These are phyloP conservation scores for Germaria angustata DNA, from an alignment of 2,888 invertebrate species.

Conservation along the genomic window DNA sequence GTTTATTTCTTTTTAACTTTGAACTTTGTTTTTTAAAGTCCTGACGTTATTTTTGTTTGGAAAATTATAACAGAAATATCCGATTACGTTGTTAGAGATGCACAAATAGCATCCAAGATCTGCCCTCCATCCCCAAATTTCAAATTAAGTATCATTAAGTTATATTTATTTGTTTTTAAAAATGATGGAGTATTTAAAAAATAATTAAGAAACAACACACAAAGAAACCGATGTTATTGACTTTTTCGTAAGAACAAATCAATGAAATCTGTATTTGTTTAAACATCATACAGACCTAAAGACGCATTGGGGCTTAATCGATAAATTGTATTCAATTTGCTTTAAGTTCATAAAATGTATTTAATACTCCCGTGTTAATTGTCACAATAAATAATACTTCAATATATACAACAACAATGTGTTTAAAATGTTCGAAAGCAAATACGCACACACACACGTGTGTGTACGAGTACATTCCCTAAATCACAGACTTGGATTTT, in stretches of 20 bases:
- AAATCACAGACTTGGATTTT: conserved; percentile 19
- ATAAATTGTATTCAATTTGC: conserved; percentile 49
- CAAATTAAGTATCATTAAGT: too few relatives aligned
- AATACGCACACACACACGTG: neutral
- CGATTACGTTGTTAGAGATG: too few relatives aligned
- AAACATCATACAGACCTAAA: neutral
- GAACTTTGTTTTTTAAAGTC: too few relatives aligned
- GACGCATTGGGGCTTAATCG: conserved; percentile 7
- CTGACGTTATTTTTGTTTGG: too few relatives aligned
- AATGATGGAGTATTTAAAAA: conserved; percentile 14
- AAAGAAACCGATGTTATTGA: conserved; percentile 51
- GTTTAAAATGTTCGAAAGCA: conserved; percentile 7
- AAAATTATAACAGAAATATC: too few relatives aligned
- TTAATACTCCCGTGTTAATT: conserved; percentile 66
- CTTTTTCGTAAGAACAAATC: conserved; percentile 22
- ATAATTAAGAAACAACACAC: neutral
- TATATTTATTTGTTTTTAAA: too few relatives aligned
- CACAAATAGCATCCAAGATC: too few relatives aligned
- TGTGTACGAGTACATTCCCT: neutral
- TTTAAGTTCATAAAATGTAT: conserved; percentile 65
- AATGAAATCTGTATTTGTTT: conserved; percentile 27
- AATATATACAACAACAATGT: neutral
- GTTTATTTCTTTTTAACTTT: too few relatives aligned
- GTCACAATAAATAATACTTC: conserved; percentile 64
- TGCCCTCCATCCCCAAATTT: too few relatives aligned